Evolutionary conservation across 2,888 invertebrate genomes (phyloP), one percentile per base, ranked within the genome.

Genomic region (Formica aserva): DNA sequence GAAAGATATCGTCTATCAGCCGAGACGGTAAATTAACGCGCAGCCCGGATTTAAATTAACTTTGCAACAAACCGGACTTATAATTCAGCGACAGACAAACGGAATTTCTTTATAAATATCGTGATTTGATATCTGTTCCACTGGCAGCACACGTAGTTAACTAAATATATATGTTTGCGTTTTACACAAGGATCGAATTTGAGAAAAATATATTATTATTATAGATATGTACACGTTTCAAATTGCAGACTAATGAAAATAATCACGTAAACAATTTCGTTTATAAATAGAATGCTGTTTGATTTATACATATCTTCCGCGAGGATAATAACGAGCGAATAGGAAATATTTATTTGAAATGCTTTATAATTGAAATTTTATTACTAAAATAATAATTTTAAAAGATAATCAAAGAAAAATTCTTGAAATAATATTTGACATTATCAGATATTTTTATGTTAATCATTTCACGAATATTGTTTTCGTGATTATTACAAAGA

Each of bases 1-100:
- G 29, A 69, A 52, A 75, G 69, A 77, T 55, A 67, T 66, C 26
- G 66, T 76, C 52, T 77, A 77, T 41, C 77, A 67, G 35, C 18
- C 38, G 26, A 38, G 38, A n/a, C 41, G 48, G 15, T 69, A n/a
- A 77, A 38, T 67, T 52, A 35, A 76, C 15, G 29, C 32, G 26
- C 32, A 1, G 26, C 18, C 11, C n/a, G 13, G 67, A 52, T 77
- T 66, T 38, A 18, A 26, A 76, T 55, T 52, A 38, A 66, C 26
- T 38, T 35, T 1, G n/a, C 9, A 15, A 65, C n/a, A 65, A 48
- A 65, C 13, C 5, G 29, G 9, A 75, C 9, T 29, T 29, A 62
- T 15, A 29, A 74, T 45, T n/a, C 15, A 15, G 45, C 9, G 22
- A 32, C 22, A 52, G 32, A n/a, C 15, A 5, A 4, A 74, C n/a